Conservation (phyloP, 2,113 vertebrate species). For the Porphyrio hochstetteri region DNA sequence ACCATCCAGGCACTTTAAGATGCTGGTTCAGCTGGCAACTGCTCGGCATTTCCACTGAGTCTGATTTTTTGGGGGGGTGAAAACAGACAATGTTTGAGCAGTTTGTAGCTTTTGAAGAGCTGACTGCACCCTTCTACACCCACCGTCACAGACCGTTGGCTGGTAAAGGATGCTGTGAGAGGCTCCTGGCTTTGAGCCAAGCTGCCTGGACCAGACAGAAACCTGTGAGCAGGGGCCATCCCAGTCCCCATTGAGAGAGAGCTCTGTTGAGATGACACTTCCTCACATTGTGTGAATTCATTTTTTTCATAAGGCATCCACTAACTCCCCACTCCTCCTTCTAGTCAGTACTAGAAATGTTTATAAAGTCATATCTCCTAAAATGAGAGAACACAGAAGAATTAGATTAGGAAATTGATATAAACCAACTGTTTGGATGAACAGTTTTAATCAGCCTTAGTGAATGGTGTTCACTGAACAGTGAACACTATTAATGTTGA, state of each 20-base stretch:
- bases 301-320: background rate
- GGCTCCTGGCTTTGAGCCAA: background rate
- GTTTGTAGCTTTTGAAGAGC: background rate
- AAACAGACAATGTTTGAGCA: background rate
- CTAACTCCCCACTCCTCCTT: background rate
- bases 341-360: background rate
- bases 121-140: background rate
- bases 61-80: background rate
- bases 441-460: background rate
- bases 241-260: background rate
- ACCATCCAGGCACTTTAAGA: fast-evolving
- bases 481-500: background rate
- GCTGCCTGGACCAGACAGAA: background rate
- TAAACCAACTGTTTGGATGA: background rate
- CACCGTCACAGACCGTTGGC: fast-evolving
- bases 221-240: background rate
- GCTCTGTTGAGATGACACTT: background rate
- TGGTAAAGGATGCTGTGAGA: background rate
- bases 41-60: background rate
- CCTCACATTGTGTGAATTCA: background rate
- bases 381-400: background rate
- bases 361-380: background rate
- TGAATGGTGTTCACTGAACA: background rate
- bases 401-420: background rate
- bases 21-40: background rate